Evolutionary conservation across 2,888 invertebrate species (phyloP), one percentile per base, ranked within the genome.

Genomic region (Phrixothrix hirtus): DNA sequence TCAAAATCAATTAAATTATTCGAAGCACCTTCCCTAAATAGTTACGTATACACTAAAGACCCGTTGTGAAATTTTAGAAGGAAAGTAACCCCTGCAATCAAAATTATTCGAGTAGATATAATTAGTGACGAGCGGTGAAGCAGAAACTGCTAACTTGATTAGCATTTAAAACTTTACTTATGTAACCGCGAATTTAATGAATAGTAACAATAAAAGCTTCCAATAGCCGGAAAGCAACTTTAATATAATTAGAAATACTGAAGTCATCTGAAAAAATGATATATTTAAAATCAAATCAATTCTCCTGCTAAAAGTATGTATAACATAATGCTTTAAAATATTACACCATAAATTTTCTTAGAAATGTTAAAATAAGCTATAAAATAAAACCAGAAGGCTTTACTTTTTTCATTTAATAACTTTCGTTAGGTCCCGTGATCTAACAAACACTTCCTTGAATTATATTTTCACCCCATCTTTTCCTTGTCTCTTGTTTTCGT

Each of bases 21-120:
- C n/a, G n/a, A n/a, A n/a, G n/a, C 45, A 44, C 35, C 27, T 45
- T 35, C 17, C 13, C 27, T 37, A 35, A 37, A 45, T 45, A 45
- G 45, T 45, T 45, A 29, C 17, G 21, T 45, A 21, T 35, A 45
- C 45, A 16, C 27, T 13, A 36, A 13, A 12, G 21, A 12, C 16
- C 21, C 29, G 29, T 36, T 36, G n/a, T 15, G 29, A 30, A 45
- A 34, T 34, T 34, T 43, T 26, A 34, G 43, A 43, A 34, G 34
- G 15, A 21, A 31, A 34, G 43, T 21, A 26, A 21, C 43, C 15
- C 15, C 15, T 37, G 26, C 25, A 14, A 27, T 38, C 27, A 38
- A 31, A 43, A 21, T 45, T 45, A 45, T 35, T 35, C 30, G 30
- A 30, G 26, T 42, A 37, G 16, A 27, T 29, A 30, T 35, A 45